phyloP scores from a whole-genome alignment of 2,797 vertebrate species.

The Acipenser ruthenus region DNA sequence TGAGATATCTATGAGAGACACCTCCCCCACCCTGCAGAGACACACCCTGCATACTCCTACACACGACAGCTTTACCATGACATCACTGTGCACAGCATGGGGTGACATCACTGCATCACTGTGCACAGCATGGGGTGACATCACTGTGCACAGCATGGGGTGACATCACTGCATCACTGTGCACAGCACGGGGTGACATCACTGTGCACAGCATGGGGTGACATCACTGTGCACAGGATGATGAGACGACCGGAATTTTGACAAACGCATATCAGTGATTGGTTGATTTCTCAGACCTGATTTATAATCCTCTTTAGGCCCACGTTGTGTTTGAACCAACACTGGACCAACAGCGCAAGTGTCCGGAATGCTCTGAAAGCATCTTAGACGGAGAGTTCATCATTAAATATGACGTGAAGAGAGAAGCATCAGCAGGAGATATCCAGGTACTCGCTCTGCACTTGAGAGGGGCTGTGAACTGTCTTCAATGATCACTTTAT shows the following conservation, averaged over 20 bases:
- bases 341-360: constrained; percentile 49
- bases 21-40: too few relatives aligned
- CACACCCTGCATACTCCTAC: too few relatives aligned
- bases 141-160: neutral
- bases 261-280: constrained; percentile 1
- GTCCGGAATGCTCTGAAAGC: constrained; percentile 43
- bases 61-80: too few relatives aligned
- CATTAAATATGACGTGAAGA: constrained; percentile 57
- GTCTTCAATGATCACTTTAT: neutral
- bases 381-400: constrained; percentile 62
- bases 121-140: neutral
- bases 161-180: neutral
- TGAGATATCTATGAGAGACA: too few relatives aligned
- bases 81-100: too few relatives aligned
- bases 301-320: constrained; percentile 32
- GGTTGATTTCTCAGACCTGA: neutral
- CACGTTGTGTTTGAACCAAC: constrained; percentile 59
- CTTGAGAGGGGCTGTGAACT: neutral
- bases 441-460: constrained; percentile 40
- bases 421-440: constrained; percentile 41
- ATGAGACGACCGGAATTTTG: neutral
- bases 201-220: too few relatives aligned
- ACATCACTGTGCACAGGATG: neutral
- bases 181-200: too few relatives aligned
- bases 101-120: too few relatives aligned